These are phyloP conservation scores for Himalopsyche tibetana DNA, from an alignment of 2,888 invertebrate species.

Conservation along the genomic window DNA sequence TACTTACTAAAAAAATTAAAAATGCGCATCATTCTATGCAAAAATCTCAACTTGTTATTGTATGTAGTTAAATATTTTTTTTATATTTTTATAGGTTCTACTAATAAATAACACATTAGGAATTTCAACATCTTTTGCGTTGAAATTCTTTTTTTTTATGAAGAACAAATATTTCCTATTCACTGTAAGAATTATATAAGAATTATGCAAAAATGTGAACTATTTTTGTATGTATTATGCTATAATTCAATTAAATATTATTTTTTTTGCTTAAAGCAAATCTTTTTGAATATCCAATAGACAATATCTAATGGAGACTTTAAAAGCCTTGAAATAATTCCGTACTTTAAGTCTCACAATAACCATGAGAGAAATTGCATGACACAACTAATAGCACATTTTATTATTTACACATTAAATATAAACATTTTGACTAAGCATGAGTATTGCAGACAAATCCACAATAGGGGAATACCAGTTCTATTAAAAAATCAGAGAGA, in stretches of 20 bases:
- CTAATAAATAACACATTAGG: slow-evolving; percentile 62
- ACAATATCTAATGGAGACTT: slow-evolving; percentile 50
- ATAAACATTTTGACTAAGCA: slow-evolving; percentile 12
- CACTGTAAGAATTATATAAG: slow-evolving; percentile 48
- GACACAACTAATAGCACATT: not conserved
- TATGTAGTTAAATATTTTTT: slow-evolving; percentile 44
- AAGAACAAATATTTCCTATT: slow-evolving; percentile 60
- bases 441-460: not conserved
- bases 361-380: slow-evolving; percentile 1
- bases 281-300: slow-evolving; percentile 46
- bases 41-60: slow-evolving; percentile 38
- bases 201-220: slow-evolving; percentile 52
- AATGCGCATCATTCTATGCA: slow-evolving; percentile 49
- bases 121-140: slow-evolving; percentile 47
- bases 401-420: slow-evolving; percentile 35
- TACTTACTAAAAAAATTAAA: slow-evolving; percentile 52
- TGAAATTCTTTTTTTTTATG: slow-evolving; percentile 53
- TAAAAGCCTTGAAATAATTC: slow-evolving; percentile 53
- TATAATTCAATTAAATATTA: slow-evolving; percentile 53
- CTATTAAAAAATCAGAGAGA: not conserved
- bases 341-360: not conserved
- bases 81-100: slow-evolving; percentile 60
- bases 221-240: slow-evolving; percentile 47
- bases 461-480: not conserved
- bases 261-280: slow-evolving; percentile 52